phyloP scores from a whole-genome alignment of 30 jellyfish, hydroid and myxozoan genomes.

The Rhopilema esculentum region DNA sequence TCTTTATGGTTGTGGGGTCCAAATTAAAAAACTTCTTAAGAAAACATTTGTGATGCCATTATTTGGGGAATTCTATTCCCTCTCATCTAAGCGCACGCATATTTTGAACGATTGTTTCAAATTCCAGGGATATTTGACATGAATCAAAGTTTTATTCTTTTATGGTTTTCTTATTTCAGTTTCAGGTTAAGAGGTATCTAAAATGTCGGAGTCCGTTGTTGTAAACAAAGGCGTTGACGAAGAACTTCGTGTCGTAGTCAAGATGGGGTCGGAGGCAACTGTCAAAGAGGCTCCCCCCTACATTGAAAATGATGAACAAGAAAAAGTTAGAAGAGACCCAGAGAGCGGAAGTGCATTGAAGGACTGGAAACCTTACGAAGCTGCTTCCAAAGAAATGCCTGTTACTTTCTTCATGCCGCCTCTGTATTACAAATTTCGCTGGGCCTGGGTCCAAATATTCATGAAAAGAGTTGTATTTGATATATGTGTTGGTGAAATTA shows the following conservation, averaged over 20 bases:
- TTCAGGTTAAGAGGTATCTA: neutral
- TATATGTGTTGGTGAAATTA: constrained; percentile 58
- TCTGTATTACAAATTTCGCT: constrained; percentile 47
- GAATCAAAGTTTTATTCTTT: too few species aligned
- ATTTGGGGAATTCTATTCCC: too few species aligned
- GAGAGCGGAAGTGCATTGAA: neutral
- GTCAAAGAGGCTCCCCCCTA: neutral
- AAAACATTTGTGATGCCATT: too few species aligned
- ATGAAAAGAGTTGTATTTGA: constrained; percentile 46
- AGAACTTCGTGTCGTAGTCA: neutral
- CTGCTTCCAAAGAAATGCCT: constrained; percentile 55
- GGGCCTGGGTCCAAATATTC: constrained; percentile 70
- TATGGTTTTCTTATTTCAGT: neutral
- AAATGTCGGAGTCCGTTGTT: neutral
- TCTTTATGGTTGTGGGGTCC: too few species aligned
- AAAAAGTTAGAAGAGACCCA: neutral
- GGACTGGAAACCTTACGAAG: constrained; percentile 66
- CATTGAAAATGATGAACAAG: neutral
- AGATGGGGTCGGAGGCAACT: neutral
- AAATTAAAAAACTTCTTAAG: too few species aligned
- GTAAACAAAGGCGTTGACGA: neutral
- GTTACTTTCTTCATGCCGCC: constrained; percentile 71
- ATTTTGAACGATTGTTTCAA: too few species aligned
- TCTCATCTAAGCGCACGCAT: too few species aligned
- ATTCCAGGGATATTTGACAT: too few species aligned